Evolutionary conservation across 2,113 vertebrate species (phyloP), one percentile per base, ranked within the genome.

Genomic region (Dinomys branickii): DNA sequence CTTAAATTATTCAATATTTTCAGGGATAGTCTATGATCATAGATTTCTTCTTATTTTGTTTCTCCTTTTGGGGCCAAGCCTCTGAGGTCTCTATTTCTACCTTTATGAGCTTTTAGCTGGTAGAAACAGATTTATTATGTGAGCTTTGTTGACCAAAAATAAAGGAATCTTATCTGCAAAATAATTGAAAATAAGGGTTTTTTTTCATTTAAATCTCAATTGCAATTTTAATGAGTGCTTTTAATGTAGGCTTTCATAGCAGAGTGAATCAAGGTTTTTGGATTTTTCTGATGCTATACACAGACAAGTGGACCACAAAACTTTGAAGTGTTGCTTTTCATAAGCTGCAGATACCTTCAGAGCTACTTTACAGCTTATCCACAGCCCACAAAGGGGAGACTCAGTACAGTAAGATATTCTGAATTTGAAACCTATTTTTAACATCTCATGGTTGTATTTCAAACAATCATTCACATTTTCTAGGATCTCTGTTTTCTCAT

Each of bases 401-500:
- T 22, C 41, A 41, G 24, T 10, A 38, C 44, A 73, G 4, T 30
- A 16, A 56, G 35, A 41, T 69, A 47, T 14, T 69, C 50, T 17
- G 33, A 63, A 7, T 73, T n/a, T 67, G 47, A 88, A 93, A 58
- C 13, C 9, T 16, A 71, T 22, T 33, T 80, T 80, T 44, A 50
- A 24, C 44, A 24, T 14, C 56, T 87, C 50, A 54, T 59, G 59
- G 33, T 35, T 63, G 61, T 78, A 73, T 65, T 88, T 88, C 61
- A 38, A 69, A 61, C 22, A 77, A 41, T 63, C 28, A 84, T 28
- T 83, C 38, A 69, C 26, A 41, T 89, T 67, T 92, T 33, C 59
- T 67, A 63, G 56, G 16, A 65, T 95, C 65, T 94, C 56, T 85
- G 73, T 87, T 88, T 95, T 65, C 17, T 93, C n/a, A 50, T 88